Conservation (phyloP, 2,113 vertebrate genomes). For the Cyprinodon tularosa region DNA sequence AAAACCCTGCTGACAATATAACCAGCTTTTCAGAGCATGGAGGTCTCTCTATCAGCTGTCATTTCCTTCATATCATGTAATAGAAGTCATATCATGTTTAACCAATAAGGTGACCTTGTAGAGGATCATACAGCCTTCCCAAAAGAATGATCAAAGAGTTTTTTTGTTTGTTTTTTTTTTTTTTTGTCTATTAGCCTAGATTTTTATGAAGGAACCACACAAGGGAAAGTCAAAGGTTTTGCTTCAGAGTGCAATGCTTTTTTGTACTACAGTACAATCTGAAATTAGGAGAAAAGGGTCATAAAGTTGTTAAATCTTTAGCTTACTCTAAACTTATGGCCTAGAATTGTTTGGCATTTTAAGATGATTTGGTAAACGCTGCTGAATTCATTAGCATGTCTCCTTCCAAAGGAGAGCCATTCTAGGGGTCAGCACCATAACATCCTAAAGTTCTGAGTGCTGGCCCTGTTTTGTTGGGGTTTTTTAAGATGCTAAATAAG, state of each 20-base stretch:
- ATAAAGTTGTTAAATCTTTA: constrained; percentile 69
- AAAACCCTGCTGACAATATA: constrained; percentile 64
- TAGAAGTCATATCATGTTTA: constrained; percentile 66
- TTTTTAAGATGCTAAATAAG: constrained; percentile 76
- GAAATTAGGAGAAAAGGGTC: constrained; percentile 70
- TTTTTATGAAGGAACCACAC: constrained; percentile 80
- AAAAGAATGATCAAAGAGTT: constrained; percentile 75
- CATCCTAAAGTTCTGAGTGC: constrained; percentile 54
- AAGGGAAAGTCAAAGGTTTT: constrained; percentile 66
- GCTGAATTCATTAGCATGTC: constrained; percentile 62
- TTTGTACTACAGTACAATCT: constrained; percentile 76
- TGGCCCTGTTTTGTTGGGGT: constrained; percentile 61
- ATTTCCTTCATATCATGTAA: constrained; percentile 62
- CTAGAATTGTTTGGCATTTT: constrained; percentile 71
- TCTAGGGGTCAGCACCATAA: constrained; percentile 50
- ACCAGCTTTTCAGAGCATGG: constrained; percentile 63
- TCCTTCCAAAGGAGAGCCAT: constrained; percentile 70
- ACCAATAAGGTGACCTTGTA: constrained; percentile 72
- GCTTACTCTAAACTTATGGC: constrained; percentile 66
- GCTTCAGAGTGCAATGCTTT: constrained; percentile 74
- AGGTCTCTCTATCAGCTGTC: constrained; percentile 48
- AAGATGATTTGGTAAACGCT: constrained; percentile 67
- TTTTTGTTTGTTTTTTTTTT: constrained; percentile 40
- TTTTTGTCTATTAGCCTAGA: constrained; percentile 66
- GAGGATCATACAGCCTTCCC: constrained; percentile 73